A percentile compares a stretch with the other conserved stretches of the same genome.
These are phyloP conservation scores for Allobates femoralis DNA, from an alignment of 2,797 vertebrate genomes.

Conservation along the genomic window DNA sequence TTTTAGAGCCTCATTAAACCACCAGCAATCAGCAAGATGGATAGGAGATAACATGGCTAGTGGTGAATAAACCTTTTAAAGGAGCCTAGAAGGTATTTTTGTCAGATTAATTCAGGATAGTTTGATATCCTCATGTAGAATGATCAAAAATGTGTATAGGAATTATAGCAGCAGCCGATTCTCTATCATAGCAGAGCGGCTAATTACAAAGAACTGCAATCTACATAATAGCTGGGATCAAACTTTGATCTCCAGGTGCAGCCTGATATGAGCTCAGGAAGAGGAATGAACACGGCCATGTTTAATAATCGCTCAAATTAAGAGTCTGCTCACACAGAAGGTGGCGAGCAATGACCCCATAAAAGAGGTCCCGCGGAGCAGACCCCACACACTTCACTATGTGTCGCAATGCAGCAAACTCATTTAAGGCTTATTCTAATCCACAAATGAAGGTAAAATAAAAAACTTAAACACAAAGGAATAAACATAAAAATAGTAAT, in stretches of 20 bases:
- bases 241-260: background rate
- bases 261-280: background rate
- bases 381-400: conserved; percentile 2
- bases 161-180: background rate
- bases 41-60: no score
- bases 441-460: background rate
- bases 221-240: background rate
- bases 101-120: no score
- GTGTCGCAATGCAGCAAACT: background rate
- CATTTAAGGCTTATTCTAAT: background rate
- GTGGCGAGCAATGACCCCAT: conserved; percentile 18
- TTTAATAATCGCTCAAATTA: conserved; percentile 24
- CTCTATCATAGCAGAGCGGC: background rate
- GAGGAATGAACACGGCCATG: conserved; percentile 1
- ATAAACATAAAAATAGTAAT: no score
- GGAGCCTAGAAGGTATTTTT: no score
- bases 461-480: background rate
- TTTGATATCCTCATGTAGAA: background rate
- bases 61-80: no score
- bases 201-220: background rate
- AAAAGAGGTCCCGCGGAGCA: background rate
- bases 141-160: background rate
- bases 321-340: conserved; percentile 35
- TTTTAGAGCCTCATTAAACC: no score
- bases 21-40: no score